These are phyloP conservation scores for Zaprionus lineosus DNA, from an alignment of 2,888 invertebrate species.

Conservation along the genomic window DNA sequence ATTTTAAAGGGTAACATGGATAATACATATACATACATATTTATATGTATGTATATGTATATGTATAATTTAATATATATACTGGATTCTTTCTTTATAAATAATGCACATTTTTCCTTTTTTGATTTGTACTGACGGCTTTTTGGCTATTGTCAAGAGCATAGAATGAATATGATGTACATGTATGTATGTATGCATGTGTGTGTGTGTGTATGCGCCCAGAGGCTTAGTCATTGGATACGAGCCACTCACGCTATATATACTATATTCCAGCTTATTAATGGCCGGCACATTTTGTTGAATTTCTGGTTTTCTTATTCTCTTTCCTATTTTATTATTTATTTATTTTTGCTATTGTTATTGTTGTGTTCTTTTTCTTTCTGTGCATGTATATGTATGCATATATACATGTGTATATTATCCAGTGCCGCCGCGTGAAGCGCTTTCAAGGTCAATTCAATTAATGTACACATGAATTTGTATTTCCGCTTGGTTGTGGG, in stretches of 20 bases:
- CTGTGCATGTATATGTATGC: too few relatives aligned
- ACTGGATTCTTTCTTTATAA: not conserved
- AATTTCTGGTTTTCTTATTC: constrained; percentile 37
- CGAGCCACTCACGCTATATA: constrained; percentile 11
- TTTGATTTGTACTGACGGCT: constrained; percentile 51
- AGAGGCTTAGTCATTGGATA: constrained; percentile 34
- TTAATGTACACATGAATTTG: constrained; percentile 41
- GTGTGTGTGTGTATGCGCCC: constrained; percentile 13
- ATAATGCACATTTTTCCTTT: constrained; percentile 51
- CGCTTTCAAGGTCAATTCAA: constrained; percentile 58
- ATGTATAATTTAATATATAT: constrained; percentile 2
- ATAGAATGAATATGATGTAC: constrained; percentile 19
- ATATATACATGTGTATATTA: constrained; percentile 22
- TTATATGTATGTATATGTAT: constrained; percentile 6
- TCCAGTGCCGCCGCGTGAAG: constrained; percentile 12
- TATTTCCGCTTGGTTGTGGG: constrained; percentile 54
- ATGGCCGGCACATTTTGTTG: constrained; percentile 35
- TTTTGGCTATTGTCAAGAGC: constrained; percentile 42
- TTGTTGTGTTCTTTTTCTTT: constrained; percentile 9
- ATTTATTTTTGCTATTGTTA: too few relatives aligned
- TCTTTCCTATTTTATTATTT: constrained; percentile 2
- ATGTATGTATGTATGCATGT: too few relatives aligned
- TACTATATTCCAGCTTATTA: not conserved
- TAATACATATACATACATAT: too few relatives aligned
- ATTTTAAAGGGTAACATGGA: too few relatives aligned